Evolutionary conservation across 2,888 invertebrate genomes (phyloP).

Genomic region (Pristionchus maxplancki): DNA sequence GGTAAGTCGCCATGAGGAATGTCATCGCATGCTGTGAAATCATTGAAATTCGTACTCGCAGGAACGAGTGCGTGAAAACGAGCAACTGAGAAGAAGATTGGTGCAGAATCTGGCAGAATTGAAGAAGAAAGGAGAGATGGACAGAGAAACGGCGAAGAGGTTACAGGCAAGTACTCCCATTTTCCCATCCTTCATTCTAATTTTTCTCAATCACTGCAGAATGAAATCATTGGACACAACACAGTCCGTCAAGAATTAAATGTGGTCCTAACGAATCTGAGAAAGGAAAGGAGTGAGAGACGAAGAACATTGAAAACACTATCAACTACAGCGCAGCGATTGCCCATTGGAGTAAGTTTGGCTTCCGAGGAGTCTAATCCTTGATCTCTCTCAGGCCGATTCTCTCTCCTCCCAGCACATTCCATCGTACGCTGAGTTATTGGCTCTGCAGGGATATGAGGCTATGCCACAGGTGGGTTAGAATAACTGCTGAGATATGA

Average conservation of each 20-base stretch:
- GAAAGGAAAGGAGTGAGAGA: background rate
- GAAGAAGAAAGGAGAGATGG: background rate
- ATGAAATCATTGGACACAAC: background rate
- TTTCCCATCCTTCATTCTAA: too few relatives aligned
- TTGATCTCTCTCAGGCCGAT: slow-evolving; percentile 13
- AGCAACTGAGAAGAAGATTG: background rate
- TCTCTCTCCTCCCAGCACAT: background rate
- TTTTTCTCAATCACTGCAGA: background rate
- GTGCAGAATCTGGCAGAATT: background rate
- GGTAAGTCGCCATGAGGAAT: background rate
- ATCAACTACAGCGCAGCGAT: background rate
- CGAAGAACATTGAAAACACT: background rate
- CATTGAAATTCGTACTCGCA: background rate
- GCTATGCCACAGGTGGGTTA: slow-evolving; percentile 38
- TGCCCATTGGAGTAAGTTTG: background rate
- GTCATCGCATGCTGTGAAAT: too few relatives aligned
- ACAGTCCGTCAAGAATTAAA: background rate
- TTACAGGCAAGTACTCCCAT: background rate
- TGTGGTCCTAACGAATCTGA: background rate
- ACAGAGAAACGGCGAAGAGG: background rate
- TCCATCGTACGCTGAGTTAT: slow-evolving; percentile 21
- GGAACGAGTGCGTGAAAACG: background rate
- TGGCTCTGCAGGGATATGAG: slow-evolving; percentile 17
- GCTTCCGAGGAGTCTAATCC: background rate
- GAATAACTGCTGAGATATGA: background rate